Conservation (phyloP, 2,113 vertebrate genomes). For the Nesogale talazaci region DNA sequence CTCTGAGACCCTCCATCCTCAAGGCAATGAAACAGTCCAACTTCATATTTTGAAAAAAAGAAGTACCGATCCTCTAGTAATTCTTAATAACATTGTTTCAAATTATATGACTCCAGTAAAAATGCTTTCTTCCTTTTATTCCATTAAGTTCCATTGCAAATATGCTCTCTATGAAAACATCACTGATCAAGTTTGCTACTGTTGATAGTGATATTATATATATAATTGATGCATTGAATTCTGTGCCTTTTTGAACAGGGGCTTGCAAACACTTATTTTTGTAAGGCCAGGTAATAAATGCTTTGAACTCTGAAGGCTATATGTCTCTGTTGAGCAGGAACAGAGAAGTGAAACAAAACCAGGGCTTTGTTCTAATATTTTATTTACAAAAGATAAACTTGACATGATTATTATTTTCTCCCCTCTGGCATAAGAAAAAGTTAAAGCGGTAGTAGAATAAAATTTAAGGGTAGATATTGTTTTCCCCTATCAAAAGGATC, state of each 20-base stretch:
- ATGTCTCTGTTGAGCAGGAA: no score
- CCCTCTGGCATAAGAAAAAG: no score
- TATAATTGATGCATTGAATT: neutral
- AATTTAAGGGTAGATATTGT: neutral
- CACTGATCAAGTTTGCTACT: neutral
- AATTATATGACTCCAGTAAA: conserved; percentile 5
- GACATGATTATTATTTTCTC: no score
- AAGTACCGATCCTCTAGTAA: conserved; percentile 43
- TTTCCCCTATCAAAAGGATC: neutral
- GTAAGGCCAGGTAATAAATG: neutral
- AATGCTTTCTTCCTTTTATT: conserved; percentile 45
- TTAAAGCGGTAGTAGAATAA: neutral
- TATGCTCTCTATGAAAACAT: neutral
- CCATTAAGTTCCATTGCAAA: neutral
- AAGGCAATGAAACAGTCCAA: neutral
- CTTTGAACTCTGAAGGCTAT: neutral
- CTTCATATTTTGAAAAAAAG: conserved; percentile 32
- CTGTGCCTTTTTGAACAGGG: neutral
- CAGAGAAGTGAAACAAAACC: no score
- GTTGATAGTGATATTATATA: neutral
- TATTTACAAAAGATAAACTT: neutral
- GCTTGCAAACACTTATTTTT: neutral
- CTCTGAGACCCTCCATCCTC: conserved; percentile 50
- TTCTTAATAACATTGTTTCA: conserved; percentile 49
- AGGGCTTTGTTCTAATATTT: neutral